Percentiles rank a stretch among this genome's conserved stretches.
Conservation (phyloP, 1,140 invertebrate species). For the Brachionus sp. region DNA sequence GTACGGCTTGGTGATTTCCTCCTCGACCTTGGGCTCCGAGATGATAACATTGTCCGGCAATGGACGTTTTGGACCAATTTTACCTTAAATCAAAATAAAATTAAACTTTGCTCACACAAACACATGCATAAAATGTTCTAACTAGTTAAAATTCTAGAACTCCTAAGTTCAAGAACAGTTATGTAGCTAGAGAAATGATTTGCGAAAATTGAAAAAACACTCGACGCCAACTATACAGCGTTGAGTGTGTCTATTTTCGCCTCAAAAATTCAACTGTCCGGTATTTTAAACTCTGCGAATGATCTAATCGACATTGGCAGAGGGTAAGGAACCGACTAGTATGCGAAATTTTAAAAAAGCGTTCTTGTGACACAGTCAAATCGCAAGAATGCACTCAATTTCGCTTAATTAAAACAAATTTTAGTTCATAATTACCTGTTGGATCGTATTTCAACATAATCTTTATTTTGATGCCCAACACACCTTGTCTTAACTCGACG, state of each 20-base stretch:
- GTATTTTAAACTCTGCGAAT: background rate
- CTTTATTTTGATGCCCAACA: slow-evolving; percentile 90
- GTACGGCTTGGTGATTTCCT: slow-evolving; percentile 54
- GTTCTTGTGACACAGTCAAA: background rate
- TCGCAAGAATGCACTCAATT: slow-evolving; percentile 25
- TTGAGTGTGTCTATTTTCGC: slow-evolving; percentile 13
- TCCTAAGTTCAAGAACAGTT: slow-evolving; percentile 27
- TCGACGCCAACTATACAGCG: background rate
- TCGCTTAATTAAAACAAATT: background rate
- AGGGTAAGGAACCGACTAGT: background rate
- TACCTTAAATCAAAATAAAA: slow-evolving; percentile 55
- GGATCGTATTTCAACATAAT: slow-evolving; percentile 99
- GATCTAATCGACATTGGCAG: background rate
- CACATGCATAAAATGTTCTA: background rate
- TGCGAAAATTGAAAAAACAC: slow-evolving; percentile 17
- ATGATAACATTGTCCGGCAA: slow-evolving; percentile 94
- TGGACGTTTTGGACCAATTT: slow-evolving; percentile 91
- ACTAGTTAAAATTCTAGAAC: slow-evolving; percentile 33
- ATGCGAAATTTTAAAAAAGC: slow-evolving; percentile 4
- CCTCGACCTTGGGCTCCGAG: slow-evolving; percentile 79
- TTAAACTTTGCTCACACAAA: background rate
- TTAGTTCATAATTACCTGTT: slow-evolving; percentile 64
- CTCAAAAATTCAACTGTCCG: background rate
- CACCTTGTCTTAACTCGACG: slow-evolving; percentile 89
- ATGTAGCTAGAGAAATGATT: background rate